phyloP scores from a whole-genome alignment of 2,113 vertebrate genomes.

The Microtus ochrogaster region DNA sequence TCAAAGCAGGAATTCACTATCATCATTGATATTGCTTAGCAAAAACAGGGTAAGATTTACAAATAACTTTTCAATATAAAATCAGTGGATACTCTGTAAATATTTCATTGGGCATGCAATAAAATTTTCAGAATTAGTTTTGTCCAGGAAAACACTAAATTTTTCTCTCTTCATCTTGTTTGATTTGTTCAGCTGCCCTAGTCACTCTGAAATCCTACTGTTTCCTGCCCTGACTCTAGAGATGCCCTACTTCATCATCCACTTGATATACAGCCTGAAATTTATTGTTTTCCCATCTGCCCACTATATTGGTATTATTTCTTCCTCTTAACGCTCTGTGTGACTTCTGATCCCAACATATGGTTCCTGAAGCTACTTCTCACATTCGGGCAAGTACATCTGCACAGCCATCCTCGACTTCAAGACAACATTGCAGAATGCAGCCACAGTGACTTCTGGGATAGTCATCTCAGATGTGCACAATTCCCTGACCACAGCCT shows the following conservation, averaged over 20 bases:
- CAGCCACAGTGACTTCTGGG: background rate
- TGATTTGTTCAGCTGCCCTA: background rate
- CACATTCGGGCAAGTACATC: background rate
- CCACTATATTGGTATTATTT: background rate
- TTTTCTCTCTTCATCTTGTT: background rate
- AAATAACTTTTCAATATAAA: constrained; percentile 40
- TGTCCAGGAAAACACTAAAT: background rate
- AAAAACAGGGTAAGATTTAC: constrained; percentile 38
- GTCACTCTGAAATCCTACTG: constrained; percentile 39
- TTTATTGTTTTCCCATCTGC: constrained; percentile 62
- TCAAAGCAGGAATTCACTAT: background rate
- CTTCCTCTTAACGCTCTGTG: background rate
- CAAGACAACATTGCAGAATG: background rate
- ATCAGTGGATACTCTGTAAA: background rate
- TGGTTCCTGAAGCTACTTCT: constrained; percentile 30
- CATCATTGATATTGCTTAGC: background rate
- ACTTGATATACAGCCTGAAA: background rate
- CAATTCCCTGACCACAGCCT: background rate
- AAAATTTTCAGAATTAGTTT: constrained; percentile 40
- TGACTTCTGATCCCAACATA: constrained; percentile 50
- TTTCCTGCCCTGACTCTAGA: constrained; percentile 32
- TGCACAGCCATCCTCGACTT: background rate
- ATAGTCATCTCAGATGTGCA: accelerated
- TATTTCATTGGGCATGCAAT: background rate
- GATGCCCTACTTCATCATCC: background rate